phyloP scores from a whole-genome alignment of 2,797 vertebrate species.

The Sparidentex hasta region DNA sequence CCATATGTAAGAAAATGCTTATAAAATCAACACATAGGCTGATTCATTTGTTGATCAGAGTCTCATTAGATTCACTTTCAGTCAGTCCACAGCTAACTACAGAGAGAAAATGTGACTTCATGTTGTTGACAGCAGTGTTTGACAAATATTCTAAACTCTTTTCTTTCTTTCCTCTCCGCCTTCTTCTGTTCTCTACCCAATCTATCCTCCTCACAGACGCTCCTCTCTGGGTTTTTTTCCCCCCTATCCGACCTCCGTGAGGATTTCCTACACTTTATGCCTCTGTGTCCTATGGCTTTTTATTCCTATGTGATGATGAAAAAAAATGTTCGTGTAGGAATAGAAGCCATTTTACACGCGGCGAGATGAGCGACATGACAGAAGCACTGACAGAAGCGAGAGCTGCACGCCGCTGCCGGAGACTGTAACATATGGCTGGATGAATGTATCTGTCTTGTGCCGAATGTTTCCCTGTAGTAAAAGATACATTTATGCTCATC shows the following conservation, averaged over 20 bases:
- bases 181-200: neutral
- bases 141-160: conserved; percentile 38
- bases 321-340: conserved; percentile 96
- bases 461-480: conserved; percentile 64
- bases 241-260: neutral
- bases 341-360: conserved; percentile 99
- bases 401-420: conserved; percentile 21
- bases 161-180: conserved; percentile 29
- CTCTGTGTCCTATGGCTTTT: conserved; percentile 99
- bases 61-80: neutral
- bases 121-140: conserved; percentile 23
- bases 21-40: neutral
- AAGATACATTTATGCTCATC: conserved; percentile 60
- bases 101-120: neutral
- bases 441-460: conserved; percentile 62
- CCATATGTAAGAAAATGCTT: neutral
- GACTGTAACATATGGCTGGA: conserved; percentile 56
- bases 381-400: conserved; percentile 38
- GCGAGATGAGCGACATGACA: conserved; percentile 89
- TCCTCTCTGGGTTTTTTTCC: conserved; percentile 46
- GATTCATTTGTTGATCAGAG: neutral
- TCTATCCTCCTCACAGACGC: neutral
- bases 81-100: neutral
- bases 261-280: conserved; percentile 73
- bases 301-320: conserved; percentile 99